phyloP scores from a whole-genome alignment of 2,888 invertebrate genomes.

The Endotricha flammealis region DNA sequence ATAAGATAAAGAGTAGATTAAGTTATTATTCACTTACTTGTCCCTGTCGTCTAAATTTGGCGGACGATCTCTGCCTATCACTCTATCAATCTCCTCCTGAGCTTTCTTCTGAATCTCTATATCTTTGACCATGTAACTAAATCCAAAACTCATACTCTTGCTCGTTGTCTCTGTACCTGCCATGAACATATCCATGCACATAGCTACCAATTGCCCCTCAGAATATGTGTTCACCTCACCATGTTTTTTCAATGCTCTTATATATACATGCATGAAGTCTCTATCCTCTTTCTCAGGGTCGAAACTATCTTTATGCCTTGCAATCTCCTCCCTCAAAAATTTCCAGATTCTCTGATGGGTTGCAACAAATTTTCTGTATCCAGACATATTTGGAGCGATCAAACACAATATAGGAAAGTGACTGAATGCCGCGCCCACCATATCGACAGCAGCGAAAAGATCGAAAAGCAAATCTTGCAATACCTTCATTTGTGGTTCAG shows the following conservation, averaged over 20 bases:
- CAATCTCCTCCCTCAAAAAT: constrained; percentile 84
- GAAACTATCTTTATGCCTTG: constrained; percentile 81
- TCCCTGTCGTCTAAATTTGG: constrained; percentile 84
- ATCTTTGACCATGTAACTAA: constrained; percentile 84
- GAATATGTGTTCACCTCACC: constrained; percentile 77
- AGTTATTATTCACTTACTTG: constrained; percentile 67
- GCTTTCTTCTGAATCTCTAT: constrained; percentile 86
- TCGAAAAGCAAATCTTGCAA: constrained; percentile 84
- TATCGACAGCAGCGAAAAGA: constrained; percentile 85
- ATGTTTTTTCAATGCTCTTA: constrained; percentile 81
- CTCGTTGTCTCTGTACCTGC: constrained; percentile 92
- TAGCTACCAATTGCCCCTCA: constrained; percentile 86
- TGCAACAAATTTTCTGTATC: constrained; percentile 84
- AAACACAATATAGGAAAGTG: constrained; percentile 86
- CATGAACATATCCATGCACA: constrained; percentile 91
- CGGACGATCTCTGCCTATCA: constrained; percentile 82
- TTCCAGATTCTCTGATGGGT: constrained; percentile 85
- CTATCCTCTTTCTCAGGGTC: constrained; percentile 79
- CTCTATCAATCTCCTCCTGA: constrained; percentile 86
- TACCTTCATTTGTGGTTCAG: constrained; percentile 82
- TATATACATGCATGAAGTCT: constrained; percentile 90
- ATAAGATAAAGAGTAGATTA: background rate
- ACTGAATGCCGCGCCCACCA: constrained; percentile 88
- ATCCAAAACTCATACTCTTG: constrained; percentile 87
- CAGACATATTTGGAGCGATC: constrained; percentile 85